phyloP scores from a whole-genome alignment of 2,797 vertebrate species.

The Cossypha dichroa region DNA sequence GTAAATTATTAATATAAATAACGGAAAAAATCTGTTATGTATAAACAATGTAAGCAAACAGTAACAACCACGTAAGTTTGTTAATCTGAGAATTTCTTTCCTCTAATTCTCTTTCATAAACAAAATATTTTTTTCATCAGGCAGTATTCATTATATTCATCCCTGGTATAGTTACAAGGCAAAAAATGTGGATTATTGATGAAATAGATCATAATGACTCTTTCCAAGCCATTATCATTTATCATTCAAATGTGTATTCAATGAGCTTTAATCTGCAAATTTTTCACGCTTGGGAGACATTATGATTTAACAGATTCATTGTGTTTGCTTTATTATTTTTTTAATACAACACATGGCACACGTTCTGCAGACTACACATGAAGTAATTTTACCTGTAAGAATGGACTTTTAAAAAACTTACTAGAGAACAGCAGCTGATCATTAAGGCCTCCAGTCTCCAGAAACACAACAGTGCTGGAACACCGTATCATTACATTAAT shows the following conservation, averaged over 20 bases:
- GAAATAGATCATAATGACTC: conserved; percentile 68
- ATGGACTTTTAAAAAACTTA: neutral
- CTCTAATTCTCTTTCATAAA: conserved; percentile 49
- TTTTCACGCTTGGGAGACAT: conserved; percentile 66
- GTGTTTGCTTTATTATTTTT: conserved; percentile 58
- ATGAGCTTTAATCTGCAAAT: conserved; percentile 75
- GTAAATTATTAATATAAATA: conserved; percentile 74
- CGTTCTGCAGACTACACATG: neutral
- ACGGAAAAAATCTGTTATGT: conserved; percentile 47
- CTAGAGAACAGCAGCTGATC: neutral
- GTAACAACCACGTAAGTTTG: conserved; percentile 40
- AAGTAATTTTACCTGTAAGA: neutral
- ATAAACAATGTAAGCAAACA: conserved; percentile 43
- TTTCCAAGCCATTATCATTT: conserved; percentile 64
- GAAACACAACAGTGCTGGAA: neutral
- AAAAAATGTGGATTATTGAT: conserved; percentile 69
- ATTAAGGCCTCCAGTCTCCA: neutral
- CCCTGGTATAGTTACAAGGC: conserved; percentile 48
- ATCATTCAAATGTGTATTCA: conserved; percentile 73
- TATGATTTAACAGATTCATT: conserved; percentile 64
- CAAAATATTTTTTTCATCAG: conserved; percentile 45
- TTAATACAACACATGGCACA: neutral
- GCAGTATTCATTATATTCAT: conserved; percentile 41
- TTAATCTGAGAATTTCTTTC: conserved; percentile 40
- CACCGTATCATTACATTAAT: accelerated